Evolutionary conservation across 1,140 invertebrate genomes (phyloP).

Genomic region (Trichogramma pretiosum): DNA sequence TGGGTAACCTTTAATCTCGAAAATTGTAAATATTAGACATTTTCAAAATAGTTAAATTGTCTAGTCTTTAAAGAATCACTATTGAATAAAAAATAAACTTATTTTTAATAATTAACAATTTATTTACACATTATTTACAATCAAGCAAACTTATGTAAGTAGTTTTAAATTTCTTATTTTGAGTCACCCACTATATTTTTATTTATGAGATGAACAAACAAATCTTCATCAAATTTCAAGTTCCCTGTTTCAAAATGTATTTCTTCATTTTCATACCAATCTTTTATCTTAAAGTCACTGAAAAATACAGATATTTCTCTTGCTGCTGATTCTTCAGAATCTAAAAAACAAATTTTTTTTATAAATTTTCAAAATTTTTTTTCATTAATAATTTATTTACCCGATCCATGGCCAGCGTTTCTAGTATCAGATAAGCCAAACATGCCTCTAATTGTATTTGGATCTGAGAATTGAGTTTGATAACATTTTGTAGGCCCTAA

Average conservation of each 20-base stretch:
- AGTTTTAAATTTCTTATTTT: constrained; percentile 14
- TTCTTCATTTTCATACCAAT: constrained; percentile 52
- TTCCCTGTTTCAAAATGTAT: constrained; percentile 35
- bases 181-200: constrained; percentile 10
- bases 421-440: constrained; percentile 86
- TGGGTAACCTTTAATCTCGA: constrained; percentile 25
- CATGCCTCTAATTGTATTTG: constrained; percentile 65
- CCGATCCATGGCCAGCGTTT: constrained; percentile 86
- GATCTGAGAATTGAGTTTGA: constrained; percentile 67
- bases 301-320: constrained; percentile 78
- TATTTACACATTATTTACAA: constrained; percentile 13
- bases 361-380: not conserved
- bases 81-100: constrained; percentile 25
- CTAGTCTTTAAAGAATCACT: too few species aligned
- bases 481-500: constrained; percentile 85
- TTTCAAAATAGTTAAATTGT: too few species aligned
- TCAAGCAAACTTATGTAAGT: not conserved
- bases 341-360: constrained; percentile 44
- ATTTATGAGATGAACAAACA: constrained; percentile 39
- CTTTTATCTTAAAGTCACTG: constrained; percentile 59
- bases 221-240: constrained; percentile 34
- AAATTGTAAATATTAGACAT: constrained; percentile 18
- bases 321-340: constrained; percentile 65
- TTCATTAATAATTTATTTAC: constrained; percentile 39
- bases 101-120: constrained; percentile 23